Conservation (phyloP, 2,797 vertebrate genomes). For the Paramormyrops hopkinsi region DNA sequence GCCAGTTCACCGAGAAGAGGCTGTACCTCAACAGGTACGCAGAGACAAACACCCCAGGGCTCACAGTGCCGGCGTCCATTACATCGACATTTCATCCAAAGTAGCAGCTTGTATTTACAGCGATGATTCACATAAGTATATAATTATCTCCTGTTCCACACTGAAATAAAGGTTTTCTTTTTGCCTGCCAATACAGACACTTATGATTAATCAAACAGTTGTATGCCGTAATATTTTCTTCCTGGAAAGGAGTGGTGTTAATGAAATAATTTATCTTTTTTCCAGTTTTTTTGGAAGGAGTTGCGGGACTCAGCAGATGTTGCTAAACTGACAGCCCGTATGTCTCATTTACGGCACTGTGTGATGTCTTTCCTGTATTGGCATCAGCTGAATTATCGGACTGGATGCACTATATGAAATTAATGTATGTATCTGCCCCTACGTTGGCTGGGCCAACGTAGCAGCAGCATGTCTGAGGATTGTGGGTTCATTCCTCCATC, state of each 20-base stretch:
- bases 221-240: neutral
- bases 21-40: constrained; percentile 94
- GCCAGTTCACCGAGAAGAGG: constrained; percentile 92
- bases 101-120: neutral
- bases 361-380: neutral
- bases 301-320: neutral
- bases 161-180: neutral
- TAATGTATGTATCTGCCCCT: neutral
- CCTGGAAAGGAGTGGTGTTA: neutral
- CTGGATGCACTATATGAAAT: neutral
- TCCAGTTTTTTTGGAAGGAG: neutral
- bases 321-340: neutral
- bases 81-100: neutral
- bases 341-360: neutral
- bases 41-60: neutral
- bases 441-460: neutral
- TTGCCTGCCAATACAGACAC: neutral
- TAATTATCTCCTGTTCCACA: constrained; percentile 8
- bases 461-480: neutral
- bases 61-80: neutral
- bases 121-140: constrained; percentile 7
- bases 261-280: constrained; percentile 1
- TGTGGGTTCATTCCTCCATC: neutral
- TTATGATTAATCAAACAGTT: neutral
- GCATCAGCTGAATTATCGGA: neutral